Base-by-base conservation (phyloP, 2,797 vertebrate species). In the Phoxinus dragarum region DNA sequence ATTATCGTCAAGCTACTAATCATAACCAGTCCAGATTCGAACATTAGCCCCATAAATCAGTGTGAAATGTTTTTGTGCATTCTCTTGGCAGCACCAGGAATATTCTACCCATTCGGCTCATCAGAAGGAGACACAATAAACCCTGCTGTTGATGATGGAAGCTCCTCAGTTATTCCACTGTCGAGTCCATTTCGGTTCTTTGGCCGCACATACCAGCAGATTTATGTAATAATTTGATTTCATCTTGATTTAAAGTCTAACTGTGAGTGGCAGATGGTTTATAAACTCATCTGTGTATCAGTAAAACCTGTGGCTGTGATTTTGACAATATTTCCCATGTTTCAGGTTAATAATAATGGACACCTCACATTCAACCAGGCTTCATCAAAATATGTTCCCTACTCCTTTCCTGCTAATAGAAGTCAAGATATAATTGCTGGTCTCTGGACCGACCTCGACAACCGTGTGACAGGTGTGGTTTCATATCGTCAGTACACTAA, bases 401-500 rank as follows among this genome's bases (percentile, higher is more conserved):
- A 75, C 12, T 23, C 5, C 1, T 87, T 87, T 44, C 78, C 36
- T 19, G 4, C 6, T 19, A 4, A 61, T 6, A 0, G 23, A 3
- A 6, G 11, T 19, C 40, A 76, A 52, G 87, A 80, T 49, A 6
- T 73, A 49, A 73, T 73, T 0, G 71, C 71, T 73, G 71, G 71
- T 74, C 72, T 74, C 44, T 74, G 72, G 72, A 74, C 76, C 0
- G 49, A 80, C 27, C n/a, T 80, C 4, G 80, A 88, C 14, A 75
- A 79, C 67, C 52, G 27, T 0, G 1, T 3, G 0, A 67, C 72
- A 1, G 92, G 91, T 0, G 47, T 54, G 0, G 0, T 94, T 31
- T 93, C 85, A 23, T 90, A 85, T 77, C 61, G 80, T 0, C 80
- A 94, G 87, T 91, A 14, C 72, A 77, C n/a, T 0, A 23, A 84